phyloP scores from a whole-genome alignment of 1,140 invertebrate species.

The Micrasema longulum region DNA sequence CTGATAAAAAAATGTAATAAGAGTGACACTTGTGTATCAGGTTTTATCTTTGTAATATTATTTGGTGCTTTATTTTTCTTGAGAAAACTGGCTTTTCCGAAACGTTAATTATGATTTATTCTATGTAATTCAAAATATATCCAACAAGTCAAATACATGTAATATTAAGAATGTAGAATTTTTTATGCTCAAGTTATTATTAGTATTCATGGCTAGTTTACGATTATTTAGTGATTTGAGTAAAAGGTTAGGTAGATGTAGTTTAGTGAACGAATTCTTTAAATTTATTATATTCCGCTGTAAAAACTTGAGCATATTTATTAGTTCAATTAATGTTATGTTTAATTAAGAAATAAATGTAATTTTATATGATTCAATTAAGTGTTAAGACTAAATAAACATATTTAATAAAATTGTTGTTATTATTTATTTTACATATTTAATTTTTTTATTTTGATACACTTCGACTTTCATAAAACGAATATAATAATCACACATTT shows the following conservation, averaged over 20 bases:
- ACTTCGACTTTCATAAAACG: too few species aligned
- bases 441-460: too few species aligned
- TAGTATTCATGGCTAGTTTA: neutral
- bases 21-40: too few species aligned
- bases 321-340: conserved; percentile 34
- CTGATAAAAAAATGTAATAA: too few species aligned
- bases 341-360: conserved; percentile 36
- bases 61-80: too few species aligned
- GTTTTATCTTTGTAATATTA: too few species aligned
- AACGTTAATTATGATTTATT: neutral
- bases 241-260: too few species aligned
- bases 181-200: neutral
- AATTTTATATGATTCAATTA: conserved; percentile 43
- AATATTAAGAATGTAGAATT: neutral
- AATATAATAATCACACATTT: too few species aligned
- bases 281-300: neutral
- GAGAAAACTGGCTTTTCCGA: too few species aligned
- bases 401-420: conserved; percentile 36
- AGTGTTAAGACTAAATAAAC: conserved; percentile 25
- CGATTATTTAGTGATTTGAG: too few species aligned
- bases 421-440: too few species aligned
- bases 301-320: conserved; percentile 21
- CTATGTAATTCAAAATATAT: neutral
- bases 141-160: neutral
- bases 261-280: too few species aligned